phyloP scores from a whole-genome alignment of 2,888 invertebrate species.

The Caenorhabditis sp. region DNA sequence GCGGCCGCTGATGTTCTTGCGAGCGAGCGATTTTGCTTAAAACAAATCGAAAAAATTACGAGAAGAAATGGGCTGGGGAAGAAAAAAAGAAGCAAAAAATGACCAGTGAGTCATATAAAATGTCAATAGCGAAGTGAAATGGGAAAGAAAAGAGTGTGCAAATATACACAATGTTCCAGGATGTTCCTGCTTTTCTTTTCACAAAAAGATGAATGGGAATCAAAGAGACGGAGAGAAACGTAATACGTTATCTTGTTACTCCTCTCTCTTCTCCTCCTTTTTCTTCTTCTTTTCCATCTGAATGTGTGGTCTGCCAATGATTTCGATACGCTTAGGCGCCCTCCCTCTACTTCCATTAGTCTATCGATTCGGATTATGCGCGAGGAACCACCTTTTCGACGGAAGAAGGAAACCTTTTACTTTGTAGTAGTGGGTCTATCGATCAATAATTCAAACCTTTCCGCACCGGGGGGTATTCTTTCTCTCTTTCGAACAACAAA shows the following conservation, averaged over 20 bases:
- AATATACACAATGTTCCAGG: constrained; percentile 33
- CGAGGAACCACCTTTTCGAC: neutral
- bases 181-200: constrained; percentile 28
- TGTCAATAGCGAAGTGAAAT: constrained; percentile 18
- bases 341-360: constrained; percentile 22
- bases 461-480: constrained; percentile 7
- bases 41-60: neutral
- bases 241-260: constrained; percentile 53
- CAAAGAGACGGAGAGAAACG: constrained; percentile 31
- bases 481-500: constrained; percentile 19
- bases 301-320: constrained; percentile 30
- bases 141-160: constrained; percentile 31
- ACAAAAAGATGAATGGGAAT: constrained; percentile 12
- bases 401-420: neutral
- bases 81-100: neutral
- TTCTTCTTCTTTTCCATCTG: constrained; percentile 12
- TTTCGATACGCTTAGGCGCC: constrained; percentile 22
- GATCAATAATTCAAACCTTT: constrained; percentile 37
- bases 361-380: constrained; percentile 16
- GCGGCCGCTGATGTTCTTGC: constrained; percentile 42
- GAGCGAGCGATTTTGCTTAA: constrained; percentile 43
- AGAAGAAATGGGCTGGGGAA: neutral
- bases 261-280: neutral
- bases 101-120: constrained; percentile 47
- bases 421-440: no score